phyloP scores from a whole-genome alignment of 2,888 invertebrate species.

The Prenolepis imparis region DNA sequence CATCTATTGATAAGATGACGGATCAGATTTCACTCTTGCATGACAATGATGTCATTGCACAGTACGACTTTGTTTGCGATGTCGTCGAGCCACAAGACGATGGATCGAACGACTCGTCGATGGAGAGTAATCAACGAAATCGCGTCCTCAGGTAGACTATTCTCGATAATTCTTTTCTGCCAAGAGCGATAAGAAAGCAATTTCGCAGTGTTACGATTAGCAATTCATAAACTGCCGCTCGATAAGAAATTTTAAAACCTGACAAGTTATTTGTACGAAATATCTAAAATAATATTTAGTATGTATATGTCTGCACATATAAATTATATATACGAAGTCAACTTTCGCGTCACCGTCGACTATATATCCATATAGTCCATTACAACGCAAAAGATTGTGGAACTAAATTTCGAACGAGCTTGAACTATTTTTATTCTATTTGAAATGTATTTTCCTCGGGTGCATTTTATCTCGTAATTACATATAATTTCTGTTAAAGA shows the following conservation, averaged over 20 bases:
- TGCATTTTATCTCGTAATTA: background rate
- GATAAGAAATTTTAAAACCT: background rate
- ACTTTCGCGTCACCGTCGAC: too few relatives aligned
- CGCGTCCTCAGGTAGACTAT: slow-evolving; percentile 81
- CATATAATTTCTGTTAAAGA: background rate
- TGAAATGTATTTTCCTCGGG: background rate
- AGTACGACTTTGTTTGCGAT: slow-evolving; percentile 71
- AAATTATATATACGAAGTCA: background rate
- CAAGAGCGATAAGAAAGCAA: background rate
- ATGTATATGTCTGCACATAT: background rate
- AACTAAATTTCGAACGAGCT: background rate
- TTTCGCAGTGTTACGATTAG: background rate
- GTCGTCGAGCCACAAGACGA: slow-evolving; percentile 73
- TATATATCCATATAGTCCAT: too few relatives aligned
- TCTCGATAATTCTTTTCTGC: background rate
- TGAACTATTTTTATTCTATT: background rate
- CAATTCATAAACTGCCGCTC: background rate
- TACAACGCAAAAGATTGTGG: background rate
- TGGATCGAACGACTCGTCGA: slow-evolving; percentile 63
- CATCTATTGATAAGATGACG: slow-evolving; percentile 61
- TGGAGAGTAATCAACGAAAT: slow-evolving; percentile 76
- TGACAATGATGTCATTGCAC: slow-evolving; percentile 69
- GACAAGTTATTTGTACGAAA: background rate
- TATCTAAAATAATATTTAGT: background rate
- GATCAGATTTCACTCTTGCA: slow-evolving; percentile 79